Evolutionary conservation across 2,797 vertebrate genomes (phyloP).

Genomic region (Catostomus latipinnis): DNA sequence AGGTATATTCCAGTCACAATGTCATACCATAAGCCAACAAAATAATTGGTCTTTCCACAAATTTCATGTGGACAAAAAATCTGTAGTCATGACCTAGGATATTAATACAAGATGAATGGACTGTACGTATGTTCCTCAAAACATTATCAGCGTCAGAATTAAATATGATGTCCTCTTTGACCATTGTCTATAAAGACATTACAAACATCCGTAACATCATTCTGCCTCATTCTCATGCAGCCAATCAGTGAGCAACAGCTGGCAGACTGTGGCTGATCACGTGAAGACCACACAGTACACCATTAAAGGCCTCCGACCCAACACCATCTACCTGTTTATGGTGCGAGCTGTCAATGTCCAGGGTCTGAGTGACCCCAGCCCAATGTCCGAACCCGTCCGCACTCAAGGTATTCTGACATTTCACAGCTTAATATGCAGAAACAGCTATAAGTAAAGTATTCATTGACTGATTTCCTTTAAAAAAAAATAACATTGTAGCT

Average conservation of each 20-base stretch:
- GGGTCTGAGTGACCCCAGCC: conserved; percentile 96
- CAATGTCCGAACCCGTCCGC: conserved; percentile 95
- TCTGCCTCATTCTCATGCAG: conserved; percentile 67
- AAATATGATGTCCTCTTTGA: too few relatives aligned
- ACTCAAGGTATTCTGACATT: conserved; percentile 87
- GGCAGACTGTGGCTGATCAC: conserved; percentile 97
- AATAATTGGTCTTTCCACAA: background rate
- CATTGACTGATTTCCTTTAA: too few relatives aligned
- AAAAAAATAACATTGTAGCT: too few relatives aligned
- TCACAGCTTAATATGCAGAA: too few relatives aligned
- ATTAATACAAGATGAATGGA: background rate
- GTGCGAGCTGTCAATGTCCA: conserved; percentile 93
- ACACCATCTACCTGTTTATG: conserved; percentile 99
- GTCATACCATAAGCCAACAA: background rate
- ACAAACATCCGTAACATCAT: conserved; percentile 21
- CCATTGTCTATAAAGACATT: background rate
- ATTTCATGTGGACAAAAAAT: background rate
- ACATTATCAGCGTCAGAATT: too few relatives aligned
- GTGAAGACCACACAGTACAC: conserved; percentile 91
- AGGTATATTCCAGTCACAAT: background rate
- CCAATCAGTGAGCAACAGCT: conserved; percentile 98
- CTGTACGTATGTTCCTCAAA: background rate
- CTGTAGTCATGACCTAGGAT: too few relatives aligned
- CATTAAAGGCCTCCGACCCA: conserved; percentile 91
- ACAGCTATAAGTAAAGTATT: too few relatives aligned